These are phyloP conservation scores for Sebastes matsubarae DNA, from an alignment of 2,797 vertebrate species.

Conservation along the genomic window DNA sequence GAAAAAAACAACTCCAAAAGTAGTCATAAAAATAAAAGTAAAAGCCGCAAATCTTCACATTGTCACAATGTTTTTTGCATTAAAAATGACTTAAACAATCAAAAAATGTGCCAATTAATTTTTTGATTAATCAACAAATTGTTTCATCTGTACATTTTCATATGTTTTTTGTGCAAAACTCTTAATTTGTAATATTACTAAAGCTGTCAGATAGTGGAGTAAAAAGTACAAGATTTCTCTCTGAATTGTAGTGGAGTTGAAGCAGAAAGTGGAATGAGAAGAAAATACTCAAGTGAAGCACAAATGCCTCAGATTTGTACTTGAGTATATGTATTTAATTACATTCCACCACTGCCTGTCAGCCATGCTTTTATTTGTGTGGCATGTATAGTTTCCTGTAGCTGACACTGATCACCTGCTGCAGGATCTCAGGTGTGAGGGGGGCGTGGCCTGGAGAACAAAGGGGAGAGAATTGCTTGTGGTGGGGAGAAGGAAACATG, in stretches of 20 bases:
- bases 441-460: neutral
- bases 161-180: neutral
- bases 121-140: neutral
- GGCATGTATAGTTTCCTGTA: neutral
- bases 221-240: neutral
- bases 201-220: neutral
- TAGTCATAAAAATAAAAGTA: rapidly evolving
- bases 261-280: neutral
- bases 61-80: neutral
- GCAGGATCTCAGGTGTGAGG: neutral
- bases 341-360: neutral
- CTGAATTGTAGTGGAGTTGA: neutral
- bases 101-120: neutral
- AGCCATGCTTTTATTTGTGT: neutral
- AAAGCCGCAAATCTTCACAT: neutral
- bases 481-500: neutral
- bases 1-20: rapidly evolving
- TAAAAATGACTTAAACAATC: neutral
- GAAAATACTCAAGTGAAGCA: neutral
- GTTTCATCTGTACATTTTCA: neutral
- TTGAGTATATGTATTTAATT: neutral
- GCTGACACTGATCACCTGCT: neutral
- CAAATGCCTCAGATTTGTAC: neutral
- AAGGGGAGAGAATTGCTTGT: neutral
- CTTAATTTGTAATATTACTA: neutral